These are phyloP conservation scores for Xenops minutus DNA, from an alignment of 2,797 vertebrate species.

Conservation along the genomic window DNA sequence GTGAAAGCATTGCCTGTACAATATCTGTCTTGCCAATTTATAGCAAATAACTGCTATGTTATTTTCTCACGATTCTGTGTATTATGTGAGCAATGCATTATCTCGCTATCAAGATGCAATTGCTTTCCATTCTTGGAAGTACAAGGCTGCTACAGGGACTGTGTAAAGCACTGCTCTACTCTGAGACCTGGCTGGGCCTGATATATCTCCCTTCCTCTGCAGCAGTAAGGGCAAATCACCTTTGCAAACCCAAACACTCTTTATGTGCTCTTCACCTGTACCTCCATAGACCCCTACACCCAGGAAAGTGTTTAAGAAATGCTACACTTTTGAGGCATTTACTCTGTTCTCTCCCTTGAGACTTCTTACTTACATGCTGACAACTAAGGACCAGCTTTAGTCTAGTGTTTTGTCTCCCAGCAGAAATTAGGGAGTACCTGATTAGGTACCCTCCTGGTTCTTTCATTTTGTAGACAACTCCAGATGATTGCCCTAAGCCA, in stretches of 20 bases:
- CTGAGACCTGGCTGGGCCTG: neutral
- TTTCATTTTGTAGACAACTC: neutral
- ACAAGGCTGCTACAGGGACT: neutral
- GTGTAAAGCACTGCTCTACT: neutral
- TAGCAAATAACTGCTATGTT: neutral
- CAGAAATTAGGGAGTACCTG: neutral
- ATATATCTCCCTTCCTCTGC: neutral
- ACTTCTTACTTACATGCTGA: neutral
- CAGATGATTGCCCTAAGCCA: neutral
- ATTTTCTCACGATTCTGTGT: neutral
- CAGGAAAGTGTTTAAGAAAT: neutral
- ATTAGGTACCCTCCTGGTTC: neutral
- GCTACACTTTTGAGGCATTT: neutral
- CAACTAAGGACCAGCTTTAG: neutral
- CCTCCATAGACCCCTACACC: accelerated
- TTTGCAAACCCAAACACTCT: neutral
- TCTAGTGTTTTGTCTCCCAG: neutral
- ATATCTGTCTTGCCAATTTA: neutral
- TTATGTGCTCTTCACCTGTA: neutral
- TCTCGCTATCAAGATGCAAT: neutral
- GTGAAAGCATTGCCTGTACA: neutral
- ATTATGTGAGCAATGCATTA: neutral
- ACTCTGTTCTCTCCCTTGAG: neutral
- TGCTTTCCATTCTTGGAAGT: neutral
- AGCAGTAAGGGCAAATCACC: neutral